Percentiles rank a stretch among this genome's conserved stretches.
These are phyloP conservation scores for Oxyura jamaicensis DNA, from an alignment of 2,113 vertebrate species.

Conservation along the genomic window DNA sequence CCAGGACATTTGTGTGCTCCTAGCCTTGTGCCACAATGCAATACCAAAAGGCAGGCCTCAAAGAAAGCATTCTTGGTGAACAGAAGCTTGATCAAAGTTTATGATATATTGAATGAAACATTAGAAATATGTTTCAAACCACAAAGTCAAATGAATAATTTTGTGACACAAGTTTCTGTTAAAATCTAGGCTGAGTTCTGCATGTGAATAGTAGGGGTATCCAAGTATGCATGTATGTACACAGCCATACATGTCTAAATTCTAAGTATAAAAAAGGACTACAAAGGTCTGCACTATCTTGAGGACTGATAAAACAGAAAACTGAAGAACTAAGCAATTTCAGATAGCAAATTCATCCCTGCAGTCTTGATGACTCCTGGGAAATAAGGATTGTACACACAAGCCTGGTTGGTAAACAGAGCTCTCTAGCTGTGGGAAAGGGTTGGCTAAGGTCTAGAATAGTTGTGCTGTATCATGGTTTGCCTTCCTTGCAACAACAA, in stretches of 20 bases:
- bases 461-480: neutral
- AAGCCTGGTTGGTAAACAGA: neutral
- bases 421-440: neutral
- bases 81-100: neutral
- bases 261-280: neutral
- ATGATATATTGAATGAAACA: neutral
- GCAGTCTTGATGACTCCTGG: neutral
- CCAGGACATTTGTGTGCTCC: accelerated
- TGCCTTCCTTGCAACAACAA: neutral
- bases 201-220: neutral
- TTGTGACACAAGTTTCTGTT: neutral
- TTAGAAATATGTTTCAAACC: neutral
- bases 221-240: neutral
- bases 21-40: neutral
- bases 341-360: neutral
- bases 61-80: neutral
- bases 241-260: neutral
- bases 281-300: neutral
- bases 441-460: neutral
- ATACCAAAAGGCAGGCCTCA: neutral
- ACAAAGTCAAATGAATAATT: neutral
- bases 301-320: neutral
- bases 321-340: neutral
- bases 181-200: neutral
- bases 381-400: neutral